These are phyloP conservation scores for Cyanocitta stelleri DNA, from an alignment of 2,113 vertebrate species.

Conservation along the genomic window DNA sequence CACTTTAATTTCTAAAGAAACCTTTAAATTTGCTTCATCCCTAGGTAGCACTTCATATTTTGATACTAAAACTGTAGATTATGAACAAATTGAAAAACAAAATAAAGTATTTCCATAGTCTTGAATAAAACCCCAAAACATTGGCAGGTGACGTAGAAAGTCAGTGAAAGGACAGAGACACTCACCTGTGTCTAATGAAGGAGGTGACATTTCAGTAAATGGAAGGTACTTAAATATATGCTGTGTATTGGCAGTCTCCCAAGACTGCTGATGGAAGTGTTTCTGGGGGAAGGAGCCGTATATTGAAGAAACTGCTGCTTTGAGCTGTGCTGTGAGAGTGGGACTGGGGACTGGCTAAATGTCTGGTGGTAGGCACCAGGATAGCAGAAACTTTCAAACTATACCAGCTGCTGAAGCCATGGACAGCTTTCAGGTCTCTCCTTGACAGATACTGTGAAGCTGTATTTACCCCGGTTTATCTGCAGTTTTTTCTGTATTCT, in stretches of 20 bases:
- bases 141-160: background rate
- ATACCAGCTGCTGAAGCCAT: background rate
- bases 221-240: slow-evolving; percentile 4
- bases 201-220: slow-evolving; percentile 51
- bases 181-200: slow-evolving; percentile 56
- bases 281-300: background rate
- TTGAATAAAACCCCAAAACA: background rate
- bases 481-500: background rate
- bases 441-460: background rate
- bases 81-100: background rate
- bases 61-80: background rate
- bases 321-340: background rate
- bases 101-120: background rate
- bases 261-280: background rate
- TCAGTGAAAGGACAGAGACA: slow-evolving; percentile 17
- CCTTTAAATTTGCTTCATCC: background rate
- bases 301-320: background rate
- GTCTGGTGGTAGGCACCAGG: background rate
- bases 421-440: background rate
- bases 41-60: background rate
- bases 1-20: background rate
- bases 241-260: background rate
- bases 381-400: background rate
- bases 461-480: background rate
- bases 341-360: background rate